These are phyloP conservation scores for Pteromalus puparum DNA, from an alignment of 1,140 invertebrate genomes.

Conservation along the genomic window DNA sequence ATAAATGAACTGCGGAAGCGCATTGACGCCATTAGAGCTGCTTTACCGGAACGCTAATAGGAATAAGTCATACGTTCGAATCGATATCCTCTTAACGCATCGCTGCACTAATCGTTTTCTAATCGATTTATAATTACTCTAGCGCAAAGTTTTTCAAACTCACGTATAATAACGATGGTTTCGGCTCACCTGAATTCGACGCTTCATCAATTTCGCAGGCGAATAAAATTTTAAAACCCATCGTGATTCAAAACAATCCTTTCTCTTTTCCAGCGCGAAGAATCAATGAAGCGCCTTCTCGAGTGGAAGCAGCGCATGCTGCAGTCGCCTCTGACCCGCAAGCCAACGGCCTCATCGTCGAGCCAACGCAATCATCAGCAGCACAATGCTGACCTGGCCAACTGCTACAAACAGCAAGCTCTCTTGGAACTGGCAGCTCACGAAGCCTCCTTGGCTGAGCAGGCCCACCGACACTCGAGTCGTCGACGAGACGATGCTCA, in stretches of 20 bases:
- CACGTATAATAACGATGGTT: no score
- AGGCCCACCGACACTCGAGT: conserved; percentile 59
- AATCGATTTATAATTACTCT: no score
- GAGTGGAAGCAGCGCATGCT: conserved; percentile 96
- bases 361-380: conserved; percentile 56
- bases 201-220: no score
- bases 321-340: conserved; percentile 89
- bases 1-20: no score
- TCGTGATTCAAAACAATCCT: not conserved
- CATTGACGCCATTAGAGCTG: not conserved
- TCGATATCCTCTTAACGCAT: no score
- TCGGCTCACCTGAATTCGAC: no score
- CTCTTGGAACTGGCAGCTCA: conserved; percentile 66
- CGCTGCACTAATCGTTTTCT: no score
- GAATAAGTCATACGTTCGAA: no score
- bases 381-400: conserved; percentile 67
- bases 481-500: conserved; percentile 68
- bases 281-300: conserved; percentile 91
- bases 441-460: conserved; percentile 62
- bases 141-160: no score
- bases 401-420: conserved; percentile 74
- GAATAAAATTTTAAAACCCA: no score
- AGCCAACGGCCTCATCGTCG: conserved; percentile 77
- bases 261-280: conserved; percentile 80
- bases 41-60: not conserved